phyloP scores from a whole-genome alignment of 2,113 vertebrate species.

The Phaethon lepturus region DNA sequence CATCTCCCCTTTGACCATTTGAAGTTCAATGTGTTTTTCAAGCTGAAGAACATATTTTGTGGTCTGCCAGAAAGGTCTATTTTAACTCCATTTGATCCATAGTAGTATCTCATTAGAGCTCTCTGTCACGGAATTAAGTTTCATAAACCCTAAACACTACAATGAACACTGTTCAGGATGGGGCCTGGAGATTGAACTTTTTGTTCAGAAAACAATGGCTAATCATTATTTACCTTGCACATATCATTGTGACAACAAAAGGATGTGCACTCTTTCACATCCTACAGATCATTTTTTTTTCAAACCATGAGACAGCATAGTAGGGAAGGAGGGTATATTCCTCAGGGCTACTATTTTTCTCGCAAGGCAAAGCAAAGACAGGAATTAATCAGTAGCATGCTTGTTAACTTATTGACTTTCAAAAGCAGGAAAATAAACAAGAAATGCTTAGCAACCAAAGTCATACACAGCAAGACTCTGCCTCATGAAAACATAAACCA shows the following conservation, averaged over 20 bases:
- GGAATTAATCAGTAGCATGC: not conserved
- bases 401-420: constrained; percentile 10
- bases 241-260: not conserved
- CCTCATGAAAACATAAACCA: not conserved
- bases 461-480: not conserved
- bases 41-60: not conserved
- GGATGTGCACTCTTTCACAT: not conserved
- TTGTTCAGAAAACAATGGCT: not conserved
- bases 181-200: not conserved
- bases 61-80: not conserved
- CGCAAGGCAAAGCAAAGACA: not conserved
- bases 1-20: not conserved
- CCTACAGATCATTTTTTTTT: not conserved
- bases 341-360: not conserved
- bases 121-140: not conserved
- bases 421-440: constrained; percentile 25
- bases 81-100: not conserved
- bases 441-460: constrained; percentile 19
- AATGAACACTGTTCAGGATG: not conserved
- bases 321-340: not conserved
- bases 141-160: not conserved
- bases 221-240: not conserved
- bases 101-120: not conserved
- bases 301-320: not conserved
- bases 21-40: not conserved